These are phyloP conservation scores for Fratercula arctica DNA, from an alignment of 2,797 vertebrate genomes.

Conservation along the genomic window DNA sequence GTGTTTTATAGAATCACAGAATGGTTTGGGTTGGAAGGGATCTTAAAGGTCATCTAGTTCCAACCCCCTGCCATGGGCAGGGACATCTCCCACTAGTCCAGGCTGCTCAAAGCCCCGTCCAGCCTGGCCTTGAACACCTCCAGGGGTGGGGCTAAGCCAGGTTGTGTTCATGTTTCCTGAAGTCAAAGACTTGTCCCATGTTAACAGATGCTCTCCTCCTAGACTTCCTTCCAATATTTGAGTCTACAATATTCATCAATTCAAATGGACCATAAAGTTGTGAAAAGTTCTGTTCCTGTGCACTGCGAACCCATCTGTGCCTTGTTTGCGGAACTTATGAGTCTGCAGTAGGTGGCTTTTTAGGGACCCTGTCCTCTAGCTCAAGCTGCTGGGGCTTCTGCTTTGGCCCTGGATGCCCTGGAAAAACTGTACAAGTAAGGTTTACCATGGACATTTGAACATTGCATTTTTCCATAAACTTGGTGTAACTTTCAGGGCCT, in stretches of 20 bases:
- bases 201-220: neutral
- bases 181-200: neutral
- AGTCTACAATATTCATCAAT: neutral
- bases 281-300: neutral
- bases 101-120: too few species aligned
- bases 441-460: neutral
- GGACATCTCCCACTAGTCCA: too few species aligned
- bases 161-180: neutral
- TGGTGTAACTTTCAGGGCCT: neutral
- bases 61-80: too few species aligned
- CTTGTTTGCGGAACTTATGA: neutral
- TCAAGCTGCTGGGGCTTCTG: neutral
- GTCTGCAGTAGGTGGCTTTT: neutral
- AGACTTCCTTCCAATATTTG: neutral
- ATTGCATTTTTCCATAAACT: neutral
- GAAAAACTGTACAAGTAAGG: neutral
- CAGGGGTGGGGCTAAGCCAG: neutral
- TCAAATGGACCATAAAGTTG: neutral
- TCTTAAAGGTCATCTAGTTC: too few species aligned
- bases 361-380: neutral
- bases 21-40: too few species aligned
- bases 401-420: neutral
- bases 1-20: neutral
- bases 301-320: neutral
- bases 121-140: too few species aligned